Evolutionary conservation across 2,113 vertebrate species (phyloP), one percentile per base, ranked within the genome.

Genomic region (Patagioenas fasciata): DNA sequence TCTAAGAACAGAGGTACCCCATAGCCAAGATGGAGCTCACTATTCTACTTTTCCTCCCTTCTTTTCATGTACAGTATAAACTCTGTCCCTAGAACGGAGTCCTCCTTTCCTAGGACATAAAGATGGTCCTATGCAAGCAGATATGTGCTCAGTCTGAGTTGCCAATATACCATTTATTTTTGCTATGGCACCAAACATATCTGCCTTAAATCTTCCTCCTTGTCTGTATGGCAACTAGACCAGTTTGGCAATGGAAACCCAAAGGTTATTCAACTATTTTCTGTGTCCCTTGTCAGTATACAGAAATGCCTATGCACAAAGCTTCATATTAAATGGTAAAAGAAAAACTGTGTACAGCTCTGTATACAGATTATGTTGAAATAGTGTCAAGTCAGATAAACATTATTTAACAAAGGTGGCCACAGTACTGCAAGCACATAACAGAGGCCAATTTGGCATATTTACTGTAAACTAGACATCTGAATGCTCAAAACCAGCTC

Each of bases 21-120:
- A 57, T 8, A 50, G 67, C 57, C 53, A 42, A 0, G 0, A 36
- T 6, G 15, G 11, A 82, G 50, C 40, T 62, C 14, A 0, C 5
- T 62, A 42, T 61, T 51, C 70, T 57, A 9, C 26, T 74, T 7
- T 60, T 64, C 34, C 40, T 48, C 62, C 34, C 15, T 82, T 19
- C 29, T 26, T 74, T 79, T 66, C 44, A 71, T 42, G 36, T 10
- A 15, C 0, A 0, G 29, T 38, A 44, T 6, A 23, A 81, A n/a
- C 48, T 72, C 48, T 50, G 18, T 21, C 40, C 31, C 31, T n/a
- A 34, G 38, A 57, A 57, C 40, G 53, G 9, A 78, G 15, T 24
- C 9, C 7, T 70, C 28, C 47, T 54, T 34, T 66, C 38, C 20
- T 21, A 53, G 32, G 24, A 29, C 31, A 47, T 44, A 44, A 61